These are phyloP conservation scores for Sipunculus nudus DNA, from an alignment of 2,888 invertebrate genomes.

Conservation along the genomic window DNA sequence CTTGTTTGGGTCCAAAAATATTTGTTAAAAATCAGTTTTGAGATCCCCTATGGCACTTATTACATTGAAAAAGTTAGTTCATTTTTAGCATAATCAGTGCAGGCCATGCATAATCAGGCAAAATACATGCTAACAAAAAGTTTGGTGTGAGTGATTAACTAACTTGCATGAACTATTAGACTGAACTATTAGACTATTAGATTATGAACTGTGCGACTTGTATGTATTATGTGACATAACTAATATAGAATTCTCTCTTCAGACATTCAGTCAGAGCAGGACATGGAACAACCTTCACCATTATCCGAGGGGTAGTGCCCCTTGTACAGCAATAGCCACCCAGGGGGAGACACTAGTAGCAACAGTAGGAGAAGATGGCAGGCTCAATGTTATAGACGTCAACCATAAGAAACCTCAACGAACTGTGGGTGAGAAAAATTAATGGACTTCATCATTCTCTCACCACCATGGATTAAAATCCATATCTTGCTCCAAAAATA, in stretches of 20 bases:
- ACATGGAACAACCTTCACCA: slow-evolving; percentile 77
- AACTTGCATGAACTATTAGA: no score
- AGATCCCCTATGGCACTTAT: no score
- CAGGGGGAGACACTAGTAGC: slow-evolving; percentile 80
- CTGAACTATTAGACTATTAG: no score
- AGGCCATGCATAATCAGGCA: no score
- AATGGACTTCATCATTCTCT: not conserved
- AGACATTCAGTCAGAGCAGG: slow-evolving; percentile 68
- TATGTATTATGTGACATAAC: not conserved
- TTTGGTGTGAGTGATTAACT: no score
- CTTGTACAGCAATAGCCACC: slow-evolving; percentile 81
- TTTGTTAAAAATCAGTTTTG: no score
- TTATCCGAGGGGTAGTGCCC: slow-evolving; percentile 66
- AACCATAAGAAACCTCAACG: slow-evolving; percentile 69
- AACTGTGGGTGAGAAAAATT: slow-evolving; percentile 70
- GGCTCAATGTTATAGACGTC: slow-evolving; percentile 72
- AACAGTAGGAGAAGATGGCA: slow-evolving; percentile 87
- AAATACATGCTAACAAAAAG: no score
- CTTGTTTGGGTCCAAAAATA: no score
- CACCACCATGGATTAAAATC: not conserved
- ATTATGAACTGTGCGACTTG: no score
- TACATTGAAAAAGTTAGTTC: no score
- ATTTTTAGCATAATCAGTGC: no score
- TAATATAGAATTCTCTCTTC: slow-evolving; percentile 13
- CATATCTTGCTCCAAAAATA: not conserved